Base-by-base conservation (phyloP, 2,797 vertebrate genomes). In the Chanos chanos region DNA sequence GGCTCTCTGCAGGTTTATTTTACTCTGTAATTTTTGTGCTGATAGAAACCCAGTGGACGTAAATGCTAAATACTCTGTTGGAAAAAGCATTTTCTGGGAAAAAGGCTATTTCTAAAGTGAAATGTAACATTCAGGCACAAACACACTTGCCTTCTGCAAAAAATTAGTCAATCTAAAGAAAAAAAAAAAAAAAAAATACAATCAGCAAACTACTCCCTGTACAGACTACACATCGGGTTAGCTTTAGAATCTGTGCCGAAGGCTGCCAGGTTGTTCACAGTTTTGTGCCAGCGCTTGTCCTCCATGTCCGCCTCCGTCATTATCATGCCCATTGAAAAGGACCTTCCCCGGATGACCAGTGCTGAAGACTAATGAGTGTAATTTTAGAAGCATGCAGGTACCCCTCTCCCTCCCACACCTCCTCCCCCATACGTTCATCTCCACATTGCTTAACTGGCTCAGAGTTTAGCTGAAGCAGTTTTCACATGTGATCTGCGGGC, bases 401-500 rank as follows among this genome's bases (percentile, higher is more conserved):
- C 9, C 40, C 44, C 53, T 45, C 40, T 50, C 52, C 48, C 39
- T 57, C 57, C 64, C 55, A 71, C 21, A 24, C 39, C 24, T 40
- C 12, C 45, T 16, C 64, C 36, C 28, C 27, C 52, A 57, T 45
- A 53, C 45, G 39, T 10, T 48, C 13, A 36, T 47, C 50, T 30
- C 54, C 54, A 30, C 39, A 36, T 59, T 43, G 54, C 43, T 86
- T 88, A 83, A 86, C 81, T 87, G 86, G 77, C 81, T 82, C 74
- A 81, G 82, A 79, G 86, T 88, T 86, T 74, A 83, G 79, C 79
- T 80, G 77, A 86, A 80, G 76, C 70, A 73, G 81, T 40, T 66
- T 77, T 80, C 63, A 81, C 83, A 74, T 79, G 45, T 51, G 41
- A 39, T 33, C 33, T 21, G 41, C 39, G 34, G 9, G 51, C n/a